Evolutionary conservation across 1,140 invertebrate species (phyloP).

Genomic region (Sitobion miscanthi): DNA sequence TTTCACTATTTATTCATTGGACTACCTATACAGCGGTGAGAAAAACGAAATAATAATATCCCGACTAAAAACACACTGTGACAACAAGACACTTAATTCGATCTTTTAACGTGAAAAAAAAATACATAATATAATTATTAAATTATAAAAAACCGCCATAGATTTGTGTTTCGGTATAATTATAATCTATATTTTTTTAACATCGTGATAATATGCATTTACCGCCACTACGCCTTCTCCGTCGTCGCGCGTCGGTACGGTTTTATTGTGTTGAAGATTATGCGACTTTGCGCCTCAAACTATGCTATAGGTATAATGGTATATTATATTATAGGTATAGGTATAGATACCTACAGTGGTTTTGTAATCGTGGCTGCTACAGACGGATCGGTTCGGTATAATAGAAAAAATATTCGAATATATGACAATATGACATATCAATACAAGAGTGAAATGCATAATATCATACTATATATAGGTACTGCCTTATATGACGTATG

Average conservation of each 20-base stretch:
- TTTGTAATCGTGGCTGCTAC: background rate
- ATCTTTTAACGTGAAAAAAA: background rate
- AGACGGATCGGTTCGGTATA: background rate
- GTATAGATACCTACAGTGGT: too few species aligned
- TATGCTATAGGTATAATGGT: too few species aligned
- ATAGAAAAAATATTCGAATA: background rate
- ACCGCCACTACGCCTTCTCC: background rate
- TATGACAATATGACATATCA: background rate
- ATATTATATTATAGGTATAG: too few species aligned
- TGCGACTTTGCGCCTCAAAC: background rate
- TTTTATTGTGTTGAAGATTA: background rate
- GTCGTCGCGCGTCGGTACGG: background rate
- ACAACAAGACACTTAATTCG: background rate
- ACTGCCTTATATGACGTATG: too few species aligned
- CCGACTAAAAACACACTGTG: background rate
- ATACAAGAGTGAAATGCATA: background rate
- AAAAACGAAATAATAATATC: background rate
- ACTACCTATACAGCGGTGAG: background rate
- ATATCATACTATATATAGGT: background rate
- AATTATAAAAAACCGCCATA: background rate
- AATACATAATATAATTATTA: background rate
- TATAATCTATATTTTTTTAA: background rate
- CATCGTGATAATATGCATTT: background rate
- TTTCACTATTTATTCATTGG: slow-evolving; percentile 32
- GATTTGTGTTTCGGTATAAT: slow-evolving; percentile 3